Evolutionary conservation across 92 coral and sea anemone species (phyloP).

Genomic region (Nematostella vectensis): DNA sequence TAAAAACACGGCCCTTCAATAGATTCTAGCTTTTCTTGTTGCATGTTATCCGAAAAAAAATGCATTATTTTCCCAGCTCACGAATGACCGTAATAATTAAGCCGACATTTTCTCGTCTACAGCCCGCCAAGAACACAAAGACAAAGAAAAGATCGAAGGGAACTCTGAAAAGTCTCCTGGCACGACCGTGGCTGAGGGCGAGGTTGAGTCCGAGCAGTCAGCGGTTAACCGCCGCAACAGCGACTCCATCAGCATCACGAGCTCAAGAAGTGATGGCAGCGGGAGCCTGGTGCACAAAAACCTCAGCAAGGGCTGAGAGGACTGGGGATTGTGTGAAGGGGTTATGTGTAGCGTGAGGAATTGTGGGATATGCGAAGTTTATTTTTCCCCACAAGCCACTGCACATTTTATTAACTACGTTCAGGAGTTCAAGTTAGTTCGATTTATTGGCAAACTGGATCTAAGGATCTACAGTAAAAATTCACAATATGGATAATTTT

Average conservation of each 20-base stretch:
- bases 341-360: too few relatives aligned
- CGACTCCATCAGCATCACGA: slow-evolving; percentile 23
- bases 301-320: neutral
- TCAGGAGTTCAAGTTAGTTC: too few relatives aligned
- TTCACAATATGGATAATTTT: too few relatives aligned
- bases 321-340: neutral
- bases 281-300: neutral
- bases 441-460: too few relatives aligned
- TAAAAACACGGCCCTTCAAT: too few relatives aligned
- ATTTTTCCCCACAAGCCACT: too few relatives aligned
- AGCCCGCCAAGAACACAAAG: slow-evolving; percentile 27
- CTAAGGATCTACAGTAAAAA: too few relatives aligned
- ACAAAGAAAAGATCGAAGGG: slow-evolving; percentile 2
- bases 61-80: too few relatives aligned
- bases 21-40: too few relatives aligned
- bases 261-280: slow-evolving; percentile 18
- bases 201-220: neutral
- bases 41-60: too few relatives aligned
- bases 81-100: neutral
- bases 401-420: too few relatives aligned
- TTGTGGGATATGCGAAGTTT: too few relatives aligned
- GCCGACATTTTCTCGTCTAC: neutral
- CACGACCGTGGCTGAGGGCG: neutral
- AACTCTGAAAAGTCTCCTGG: neutral
- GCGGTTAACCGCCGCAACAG: slow-evolving; percentile 17